Base-by-base conservation (phyloP, 2,797 vertebrate species). In the Rhinichthys osculus region DNA sequence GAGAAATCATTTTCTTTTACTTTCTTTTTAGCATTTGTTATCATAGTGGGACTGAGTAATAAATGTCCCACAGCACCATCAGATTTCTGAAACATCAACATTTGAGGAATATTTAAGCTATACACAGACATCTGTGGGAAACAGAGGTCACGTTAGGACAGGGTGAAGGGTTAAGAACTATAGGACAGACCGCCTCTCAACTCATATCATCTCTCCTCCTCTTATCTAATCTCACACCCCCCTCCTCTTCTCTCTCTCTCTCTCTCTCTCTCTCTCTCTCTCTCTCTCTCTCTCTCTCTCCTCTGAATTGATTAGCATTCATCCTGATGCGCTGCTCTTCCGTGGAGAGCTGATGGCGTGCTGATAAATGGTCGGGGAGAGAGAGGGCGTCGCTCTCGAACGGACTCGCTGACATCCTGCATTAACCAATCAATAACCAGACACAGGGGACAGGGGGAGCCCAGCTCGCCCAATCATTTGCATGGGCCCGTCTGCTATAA, bases 401-500 rank as follows among this genome's bases (percentile, higher is more conserved):
- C n/a, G 71, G 40, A 62, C 83, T 78, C 64, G 78, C 76, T 87
- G 84, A 85, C 86, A 84, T 74, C 74, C 82, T 87, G 87, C 82
- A 87, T 89, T 78, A 87, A 78, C 81, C 84, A 83, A 87, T 90
- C 89, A 85, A 88, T 90, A 88, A 76, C 66, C 72, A 78, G 38
- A 74, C 72, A 47, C 23, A 17, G 52, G 62, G 59, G 70, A 59
- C 1, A 27, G 47, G 66, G 66, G 67, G 23, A 69, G 52, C 54
- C 72, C 38, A 67, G 79, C 79, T 82, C n/a, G 47, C 62, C 78
- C 84, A 88, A 86, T 88, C 82, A 89, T 80, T 62, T 69, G 50
- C 73, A 79, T 84, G 38, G 35, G 74, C 66, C 57, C 11, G 5
- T 64, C 57, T 67, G 40, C 54, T 81, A 81, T 89, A 83, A 85